Evolutionary conservation across 2,113 vertebrate species (phyloP).

Genomic region (Aplodontia rufa): DNA sequence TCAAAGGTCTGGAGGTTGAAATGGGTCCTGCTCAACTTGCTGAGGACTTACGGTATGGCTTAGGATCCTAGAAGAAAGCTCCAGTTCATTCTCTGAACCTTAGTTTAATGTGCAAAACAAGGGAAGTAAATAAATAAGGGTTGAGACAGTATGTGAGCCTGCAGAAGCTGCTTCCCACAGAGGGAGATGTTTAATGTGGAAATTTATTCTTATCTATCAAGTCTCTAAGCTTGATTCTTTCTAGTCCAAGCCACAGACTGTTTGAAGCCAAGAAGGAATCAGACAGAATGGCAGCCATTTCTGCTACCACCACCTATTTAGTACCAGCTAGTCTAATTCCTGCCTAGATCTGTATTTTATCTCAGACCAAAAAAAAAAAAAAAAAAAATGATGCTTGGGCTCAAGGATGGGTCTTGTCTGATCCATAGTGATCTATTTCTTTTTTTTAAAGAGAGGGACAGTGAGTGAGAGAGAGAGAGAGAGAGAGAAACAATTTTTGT

Average conservation of each 20-base stretch:
- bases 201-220: slow-evolving; percentile 3
- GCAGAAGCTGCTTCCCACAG: neutral
- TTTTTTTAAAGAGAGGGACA: too few relatives aligned
- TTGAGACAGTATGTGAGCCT: neutral
- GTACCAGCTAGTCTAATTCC: neutral
- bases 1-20: neutral
- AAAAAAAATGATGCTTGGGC: neutral
- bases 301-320: neutral
- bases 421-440: too few relatives aligned
- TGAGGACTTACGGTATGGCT: neutral
- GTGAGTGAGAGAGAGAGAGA: too few relatives aligned
- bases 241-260: neutral
- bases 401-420: neutral
- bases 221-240: slow-evolving; percentile 44
- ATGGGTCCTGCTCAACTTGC: neutral
- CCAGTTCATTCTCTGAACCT: neutral
- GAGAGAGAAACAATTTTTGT: too few relatives aligned
- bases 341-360: slow-evolving; percentile 9
- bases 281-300: neutral
- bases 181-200: neutral
- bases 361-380: neutral
- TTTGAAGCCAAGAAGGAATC: neutral
- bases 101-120: slow-evolving; percentile 16
- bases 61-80: neutral
- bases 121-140: neutral